phyloP scores from a whole-genome alignment of 2,113 vertebrate genomes.

The Paramormyrops kingsleyae region DNA sequence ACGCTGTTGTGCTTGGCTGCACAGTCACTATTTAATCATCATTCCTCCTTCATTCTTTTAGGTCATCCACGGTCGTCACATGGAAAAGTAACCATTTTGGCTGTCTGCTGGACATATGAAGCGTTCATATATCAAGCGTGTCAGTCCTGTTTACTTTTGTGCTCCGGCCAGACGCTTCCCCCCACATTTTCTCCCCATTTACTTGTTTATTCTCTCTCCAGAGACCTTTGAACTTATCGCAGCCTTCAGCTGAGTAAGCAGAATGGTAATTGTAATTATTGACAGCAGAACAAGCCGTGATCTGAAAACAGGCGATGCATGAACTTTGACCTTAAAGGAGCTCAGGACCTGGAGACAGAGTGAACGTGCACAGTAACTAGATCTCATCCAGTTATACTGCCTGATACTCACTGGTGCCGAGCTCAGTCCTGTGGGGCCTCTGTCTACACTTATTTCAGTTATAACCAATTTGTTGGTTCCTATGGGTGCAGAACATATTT shows the following conservation, averaged over 20 bases:
- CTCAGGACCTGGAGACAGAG: not conserved
- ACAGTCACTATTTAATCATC: not conserved
- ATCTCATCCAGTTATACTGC: not conserved
- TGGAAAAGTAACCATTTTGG: not conserved
- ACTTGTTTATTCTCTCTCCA: not conserved
- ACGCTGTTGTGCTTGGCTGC: not conserved
- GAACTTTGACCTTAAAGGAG: not conserved
- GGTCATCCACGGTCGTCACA: not conserved
- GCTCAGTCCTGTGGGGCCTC: not conserved
- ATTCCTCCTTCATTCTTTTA: not conserved
- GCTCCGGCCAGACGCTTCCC: not conserved
- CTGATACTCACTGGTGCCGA: not conserved
- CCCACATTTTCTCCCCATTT: not conserved
- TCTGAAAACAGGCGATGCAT: not conserved
- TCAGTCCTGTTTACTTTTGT: not conserved
- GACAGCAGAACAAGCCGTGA: not conserved
- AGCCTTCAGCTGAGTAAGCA: not conserved
- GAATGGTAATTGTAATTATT: not conserved
- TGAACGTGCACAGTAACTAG: not conserved
- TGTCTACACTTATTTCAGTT: not conserved
- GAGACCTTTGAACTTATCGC: not conserved
- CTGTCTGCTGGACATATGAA: not conserved
- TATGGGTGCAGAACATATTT: not conserved
- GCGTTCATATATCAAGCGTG: not conserved
- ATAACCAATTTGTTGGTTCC: not conserved